These are phyloP conservation scores for Ophthalmolycus amberensis DNA, from an alignment of 2,113 vertebrate genomes.

Conservation along the genomic window DNA sequence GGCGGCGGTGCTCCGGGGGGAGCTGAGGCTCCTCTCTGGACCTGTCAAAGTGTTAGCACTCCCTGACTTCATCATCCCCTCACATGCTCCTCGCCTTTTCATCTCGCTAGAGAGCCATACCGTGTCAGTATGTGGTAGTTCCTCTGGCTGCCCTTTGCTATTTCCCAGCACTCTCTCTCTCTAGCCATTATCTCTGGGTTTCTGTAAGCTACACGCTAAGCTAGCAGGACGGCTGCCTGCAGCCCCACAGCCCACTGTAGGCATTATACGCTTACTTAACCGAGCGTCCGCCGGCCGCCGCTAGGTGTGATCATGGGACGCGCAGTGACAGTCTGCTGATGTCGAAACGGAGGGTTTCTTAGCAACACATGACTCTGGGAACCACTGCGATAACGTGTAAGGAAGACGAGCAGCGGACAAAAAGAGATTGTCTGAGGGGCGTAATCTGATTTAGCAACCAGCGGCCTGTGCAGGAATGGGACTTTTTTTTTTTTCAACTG, in stretches of 20 bases:
- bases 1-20: conserved; percentile 23
- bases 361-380: conserved; percentile 80
- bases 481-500: conserved; percentile 59
- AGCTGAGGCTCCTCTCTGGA: conserved; percentile 52
- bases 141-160: background rate
- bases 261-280: background rate
- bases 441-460: conserved; percentile 82
- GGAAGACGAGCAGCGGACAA: conserved; percentile 71
- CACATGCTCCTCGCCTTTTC: conserved; percentile 25
- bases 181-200: background rate
- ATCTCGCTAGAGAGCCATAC: conserved; percentile 20
- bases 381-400: conserved; percentile 72
- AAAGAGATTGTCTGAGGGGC: conserved; percentile 72
- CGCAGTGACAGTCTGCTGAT: conserved; percentile 68
- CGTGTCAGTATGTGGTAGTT: conserved; percentile 16
- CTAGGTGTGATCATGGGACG: conserved; percentile 73
- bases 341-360: conserved; percentile 46
- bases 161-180: background rate
- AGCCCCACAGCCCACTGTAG: background rate
- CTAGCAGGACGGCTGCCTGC: conserved; percentile 10
- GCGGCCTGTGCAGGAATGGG: conserved; percentile 61
- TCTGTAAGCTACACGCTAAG: background rate
- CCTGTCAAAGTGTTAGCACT: conserved; percentile 66
- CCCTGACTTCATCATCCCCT: conserved; percentile 43
- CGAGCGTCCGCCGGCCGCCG: background rate